Conservation (phyloP, 2,888 invertebrate species). For the Noctua janthina region DNA sequence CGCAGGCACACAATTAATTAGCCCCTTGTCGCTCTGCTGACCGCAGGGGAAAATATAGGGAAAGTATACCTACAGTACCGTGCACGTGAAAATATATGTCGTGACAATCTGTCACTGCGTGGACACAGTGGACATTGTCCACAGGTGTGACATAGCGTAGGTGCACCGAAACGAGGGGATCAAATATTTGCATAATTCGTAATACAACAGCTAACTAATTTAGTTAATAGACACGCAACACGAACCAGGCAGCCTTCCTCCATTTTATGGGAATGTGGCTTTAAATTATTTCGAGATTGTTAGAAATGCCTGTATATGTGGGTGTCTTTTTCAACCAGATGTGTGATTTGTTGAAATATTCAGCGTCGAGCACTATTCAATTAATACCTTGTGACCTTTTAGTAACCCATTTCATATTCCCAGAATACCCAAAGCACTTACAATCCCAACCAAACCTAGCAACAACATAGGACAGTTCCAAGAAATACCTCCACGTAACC, state of each 20-base stretch:
- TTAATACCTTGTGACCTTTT: neutral
- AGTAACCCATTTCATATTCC: neutral
- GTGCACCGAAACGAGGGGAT: slow-evolving; percentile 53
- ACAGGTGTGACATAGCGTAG: slow-evolving; percentile 64
- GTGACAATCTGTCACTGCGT: slow-evolving; percentile 47
- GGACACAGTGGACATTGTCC: slow-evolving; percentile 37
- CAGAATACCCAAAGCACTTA: neutral
- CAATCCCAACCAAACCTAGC: slow-evolving; percentile 9
- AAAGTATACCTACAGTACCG: neutral
- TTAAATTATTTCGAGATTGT: slow-evolving; percentile 36
- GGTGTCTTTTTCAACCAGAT: slow-evolving; percentile 1
- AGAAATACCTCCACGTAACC: slow-evolving; percentile 13
- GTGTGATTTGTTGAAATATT: neutral
- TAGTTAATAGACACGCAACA: slow-evolving; percentile 53
- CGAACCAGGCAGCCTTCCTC: slow-evolving; percentile 34
- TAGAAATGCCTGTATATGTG: neutral
- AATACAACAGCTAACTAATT: slow-evolving; percentile 62
- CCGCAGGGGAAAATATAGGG: slow-evolving; percentile 11
- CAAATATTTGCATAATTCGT: slow-evolving; percentile 66
- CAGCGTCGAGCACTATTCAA: neutral
- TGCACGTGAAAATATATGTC: slow-evolving; percentile 20
- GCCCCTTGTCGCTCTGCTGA: slow-evolving; percentile 35
- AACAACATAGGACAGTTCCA: slow-evolving; percentile 13
- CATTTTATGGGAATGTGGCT: slow-evolving; percentile 43
- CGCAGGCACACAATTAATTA: slow-evolving; percentile 32